Evolutionary conservation across 2,888 invertebrate genomes (phyloP), one percentile per base, ranked within the genome.

Genomic region (Drosophila limbata): DNA sequence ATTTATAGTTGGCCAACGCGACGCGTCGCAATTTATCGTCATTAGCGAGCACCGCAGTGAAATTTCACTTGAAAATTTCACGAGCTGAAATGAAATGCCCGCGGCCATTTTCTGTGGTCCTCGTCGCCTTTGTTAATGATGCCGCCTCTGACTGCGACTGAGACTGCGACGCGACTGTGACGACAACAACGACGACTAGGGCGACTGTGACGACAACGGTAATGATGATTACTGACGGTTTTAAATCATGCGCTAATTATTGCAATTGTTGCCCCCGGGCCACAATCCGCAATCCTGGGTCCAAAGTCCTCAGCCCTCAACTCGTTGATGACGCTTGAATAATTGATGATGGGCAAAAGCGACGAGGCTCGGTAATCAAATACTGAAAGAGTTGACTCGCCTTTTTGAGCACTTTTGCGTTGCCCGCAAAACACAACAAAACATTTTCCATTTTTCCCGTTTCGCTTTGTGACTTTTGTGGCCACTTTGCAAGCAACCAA

Each of bases 181-280:
- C 81, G 64, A 51, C 55, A 57, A 59, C 68, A 60, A 52, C 79
- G 45, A 62, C 72, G 63, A 42, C 79, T 44, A n/a, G n/a, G n/a
- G n/a, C n/a, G n/a, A n/a, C n/a, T n/a, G n/a, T n/a, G n/a, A 70
- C 89, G 78, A 87, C 82, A 87, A 71, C 78, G 76, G 87, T 85
- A 85, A 85, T 85, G 85, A 85, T 85, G 85, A 85, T 85, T 85
- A 89, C 85, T 90, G 90, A 78, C 87, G 90, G 85, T 76, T 90
- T 85, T 85, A 85, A 85, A 85, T 85, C 85, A 90, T 85, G 65
- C 90, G 85, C 85, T 85, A 85, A 85, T 85, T 88, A 85, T 85
- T 85, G 90, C 85, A 88, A 85, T 90, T 90, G 87, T 86, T 84
- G 89, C 60, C 64, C 42, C 52, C 48, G 71, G 64, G 45, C 53